Evolutionary conservation across 2,888 invertebrate species (phyloP), one percentile per base, ranked within the genome.

Genomic region (Pelosia muscerda): DNA sequence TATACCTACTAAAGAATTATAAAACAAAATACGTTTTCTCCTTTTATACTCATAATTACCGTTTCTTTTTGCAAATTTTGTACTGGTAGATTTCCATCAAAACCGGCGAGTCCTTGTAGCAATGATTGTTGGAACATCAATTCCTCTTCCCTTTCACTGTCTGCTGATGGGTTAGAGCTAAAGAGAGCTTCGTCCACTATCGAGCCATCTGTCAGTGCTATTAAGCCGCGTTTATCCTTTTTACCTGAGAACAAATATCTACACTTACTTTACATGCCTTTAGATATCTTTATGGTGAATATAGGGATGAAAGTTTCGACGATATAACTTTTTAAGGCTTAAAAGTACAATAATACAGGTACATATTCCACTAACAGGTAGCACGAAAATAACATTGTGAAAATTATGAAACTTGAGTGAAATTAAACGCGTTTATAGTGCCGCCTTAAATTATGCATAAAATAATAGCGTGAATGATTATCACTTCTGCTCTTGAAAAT

Each of bases 61-160:
- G 96, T 95, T 76, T 96, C 92, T 78, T 96, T 96, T 81, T 97
- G 96, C 74, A 96, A 92, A 81, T 96, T 95, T 76, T 95, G 95
- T 6, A 96, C 93, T 1, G 96, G 95, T 60, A 95, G 86, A 73
- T 96, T 96, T 10, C 96, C 95, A 0, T 97, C 97, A 54, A 97
- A 97, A 66, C 96, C 97, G 1, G 97, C 96, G 31, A 97, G 92
- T 1, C 97, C 97, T 63, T 92, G 91, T 49, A 96, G 88, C 10
- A 96, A 89, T 15, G 96, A 95, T 75, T 96, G 95, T 78, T 96
- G 95, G 82, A 95, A 94, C 25, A 88, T 61, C 23, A 89, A 60
- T 8, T 93, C 90, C 19, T 91, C 91, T 3, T 94, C 92, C 4
- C 90, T 88, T 11, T 69, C 71, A 53, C 79, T 84, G 15, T 87